Conservation (phyloP, 2,797 vertebrate genomes). For the Smutsia temminckii region DNA sequence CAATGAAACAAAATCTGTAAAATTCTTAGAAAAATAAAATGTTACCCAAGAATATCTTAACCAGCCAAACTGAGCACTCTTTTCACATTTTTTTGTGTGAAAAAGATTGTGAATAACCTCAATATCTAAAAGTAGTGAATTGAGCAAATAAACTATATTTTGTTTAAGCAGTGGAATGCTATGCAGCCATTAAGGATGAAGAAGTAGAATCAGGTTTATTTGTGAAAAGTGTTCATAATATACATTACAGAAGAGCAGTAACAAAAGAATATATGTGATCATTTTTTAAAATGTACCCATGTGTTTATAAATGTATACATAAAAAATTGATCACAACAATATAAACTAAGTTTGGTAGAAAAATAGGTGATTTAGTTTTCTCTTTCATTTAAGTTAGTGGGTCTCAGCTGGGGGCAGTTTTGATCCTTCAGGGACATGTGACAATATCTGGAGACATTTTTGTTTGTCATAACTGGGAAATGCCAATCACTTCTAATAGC, state of each 20-base stretch:
- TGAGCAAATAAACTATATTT: neutral
- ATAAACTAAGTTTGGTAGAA: neutral
- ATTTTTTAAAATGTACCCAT: neutral
- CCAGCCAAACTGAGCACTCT: neutral
- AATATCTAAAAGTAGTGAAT: neutral
- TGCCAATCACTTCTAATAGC: neutral
- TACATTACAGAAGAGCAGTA: neutral
- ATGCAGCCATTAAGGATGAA: neutral
- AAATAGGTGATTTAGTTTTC: neutral
- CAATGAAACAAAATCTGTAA: neutral
- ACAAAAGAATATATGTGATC: neutral
- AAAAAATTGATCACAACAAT: neutral
- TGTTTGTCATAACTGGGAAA: neutral
- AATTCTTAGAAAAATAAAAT: neutral
- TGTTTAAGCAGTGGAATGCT: neutral
- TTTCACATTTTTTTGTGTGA: neutral
- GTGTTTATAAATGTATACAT: neutral
- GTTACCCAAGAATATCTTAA: neutral
- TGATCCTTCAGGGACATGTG: neutral
- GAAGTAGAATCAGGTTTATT: neutral
- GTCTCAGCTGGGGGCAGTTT: neutral
- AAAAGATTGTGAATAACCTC: neutral
- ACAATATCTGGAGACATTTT: neutral
- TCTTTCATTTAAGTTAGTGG: neutral
- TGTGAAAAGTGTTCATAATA: neutral